These are phyloP conservation scores for Homalodisca vitripennis DNA, from an alignment of 1,140 invertebrate species.

Conservation along the genomic window DNA sequence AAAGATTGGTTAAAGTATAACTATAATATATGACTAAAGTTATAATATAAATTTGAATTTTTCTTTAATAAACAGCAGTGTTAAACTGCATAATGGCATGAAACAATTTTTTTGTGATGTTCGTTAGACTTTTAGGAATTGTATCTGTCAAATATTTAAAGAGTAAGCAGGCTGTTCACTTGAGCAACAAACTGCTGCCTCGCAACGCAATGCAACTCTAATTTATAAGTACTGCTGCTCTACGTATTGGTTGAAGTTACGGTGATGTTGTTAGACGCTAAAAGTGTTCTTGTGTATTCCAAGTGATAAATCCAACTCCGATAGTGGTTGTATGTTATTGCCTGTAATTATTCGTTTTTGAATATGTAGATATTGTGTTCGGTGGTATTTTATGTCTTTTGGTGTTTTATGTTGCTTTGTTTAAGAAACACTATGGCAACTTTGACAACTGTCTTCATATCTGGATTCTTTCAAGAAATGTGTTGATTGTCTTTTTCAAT, in stretches of 20 bases:
- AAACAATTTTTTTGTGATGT: too few relatives aligned
- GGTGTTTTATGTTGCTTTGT: conserved; percentile 16
- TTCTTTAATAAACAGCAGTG: too few relatives aligned
- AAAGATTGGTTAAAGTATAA: too few relatives aligned
- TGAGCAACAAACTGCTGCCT: too few relatives aligned
- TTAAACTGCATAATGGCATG: too few relatives aligned
- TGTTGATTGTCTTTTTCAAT: not conserved
- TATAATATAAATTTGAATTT: too few relatives aligned
- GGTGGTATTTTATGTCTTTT: conserved; percentile 18
- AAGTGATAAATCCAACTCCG: not conserved
- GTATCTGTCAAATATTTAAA: too few relatives aligned
- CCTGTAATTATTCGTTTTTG: not conserved
- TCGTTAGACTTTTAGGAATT: too few relatives aligned
- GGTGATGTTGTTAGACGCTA: conserved; percentile 19
- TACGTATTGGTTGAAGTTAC: conserved; percentile 21
- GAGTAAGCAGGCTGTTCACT: too few relatives aligned
- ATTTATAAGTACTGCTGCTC: conserved; percentile 19
- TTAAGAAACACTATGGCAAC: not conserved
- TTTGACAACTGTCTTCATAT: not conserved
- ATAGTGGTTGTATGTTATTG: conserved; percentile 8
- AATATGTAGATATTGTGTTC: conserved; percentile 9
- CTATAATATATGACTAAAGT: too few relatives aligned
- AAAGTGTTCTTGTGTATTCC: conserved; percentile 21
- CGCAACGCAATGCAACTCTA: too few relatives aligned
- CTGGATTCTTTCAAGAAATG: too few relatives aligned